Evolutionary conservation across 1,140 invertebrate species (phyloP).

Genomic region (Hypothenemus hampei): DNA sequence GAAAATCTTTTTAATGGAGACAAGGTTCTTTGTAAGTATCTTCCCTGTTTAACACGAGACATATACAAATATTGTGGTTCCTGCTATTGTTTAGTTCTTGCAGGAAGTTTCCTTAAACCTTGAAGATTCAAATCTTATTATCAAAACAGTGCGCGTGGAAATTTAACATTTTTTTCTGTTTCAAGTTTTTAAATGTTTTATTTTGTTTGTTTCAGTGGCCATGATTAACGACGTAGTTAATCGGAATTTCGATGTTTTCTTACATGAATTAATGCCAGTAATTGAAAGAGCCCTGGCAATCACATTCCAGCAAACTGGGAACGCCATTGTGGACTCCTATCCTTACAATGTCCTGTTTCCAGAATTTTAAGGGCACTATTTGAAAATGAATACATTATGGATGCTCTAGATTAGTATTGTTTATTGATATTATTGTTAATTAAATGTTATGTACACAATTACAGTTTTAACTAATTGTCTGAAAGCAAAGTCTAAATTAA

Average conservation of each 20-base stretch:
- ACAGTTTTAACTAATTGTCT: too few species aligned
- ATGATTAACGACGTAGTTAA: slow-evolving; percentile 60
- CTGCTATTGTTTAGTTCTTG: neutral
- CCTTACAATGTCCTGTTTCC: slow-evolving; percentile 57
- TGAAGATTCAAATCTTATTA: too few species aligned
- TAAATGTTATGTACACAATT: too few species aligned
- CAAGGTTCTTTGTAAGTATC: slow-evolving; percentile 46
- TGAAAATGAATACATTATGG: too few species aligned
- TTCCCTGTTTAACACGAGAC: neutral
- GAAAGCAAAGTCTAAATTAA: too few species aligned
- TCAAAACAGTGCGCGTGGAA: too few species aligned
- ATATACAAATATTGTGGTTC: neutral
- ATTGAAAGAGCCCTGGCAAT: slow-evolving; percentile 53
- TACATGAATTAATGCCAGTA: slow-evolving; percentile 54
- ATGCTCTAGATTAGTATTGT: too few species aligned
- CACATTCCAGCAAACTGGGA: slow-evolving; percentile 53
- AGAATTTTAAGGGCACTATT: slow-evolving; percentile 21
- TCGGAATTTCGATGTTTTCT: slow-evolving; percentile 55
- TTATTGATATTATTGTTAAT: too few species aligned
- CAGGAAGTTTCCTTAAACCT: neutral
- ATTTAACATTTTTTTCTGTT: neutral
- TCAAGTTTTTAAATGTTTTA: neutral
- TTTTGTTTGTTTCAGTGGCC: slow-evolving; percentile 43
- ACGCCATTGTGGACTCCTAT: slow-evolving; percentile 53
- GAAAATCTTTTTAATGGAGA: slow-evolving; percentile 63